Conservation (phyloP, 2,797 vertebrate species). For the Cichlasoma orientale region DNA sequence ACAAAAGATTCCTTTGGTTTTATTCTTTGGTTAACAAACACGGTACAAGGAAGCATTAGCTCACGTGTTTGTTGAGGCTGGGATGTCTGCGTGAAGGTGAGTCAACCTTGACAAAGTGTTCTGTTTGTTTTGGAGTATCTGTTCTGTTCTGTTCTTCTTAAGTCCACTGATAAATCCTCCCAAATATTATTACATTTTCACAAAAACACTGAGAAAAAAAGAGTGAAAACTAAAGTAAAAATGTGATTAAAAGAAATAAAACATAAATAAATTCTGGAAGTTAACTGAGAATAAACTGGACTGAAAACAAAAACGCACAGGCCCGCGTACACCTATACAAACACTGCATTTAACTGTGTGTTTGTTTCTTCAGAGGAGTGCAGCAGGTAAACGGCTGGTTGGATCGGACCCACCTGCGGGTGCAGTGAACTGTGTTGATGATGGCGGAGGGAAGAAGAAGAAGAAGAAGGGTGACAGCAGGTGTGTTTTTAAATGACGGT, state of each 20-base stretch:
- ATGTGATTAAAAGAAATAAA: neutral
- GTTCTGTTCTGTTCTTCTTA: neutral
- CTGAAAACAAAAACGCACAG: neutral
- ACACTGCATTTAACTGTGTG: neutral
- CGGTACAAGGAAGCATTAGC: neutral
- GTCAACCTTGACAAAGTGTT: neutral
- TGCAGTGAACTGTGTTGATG: neutral
- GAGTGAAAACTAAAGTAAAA: neutral
- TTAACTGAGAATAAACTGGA: neutral
- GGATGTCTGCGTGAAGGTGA: rapidly evolving
- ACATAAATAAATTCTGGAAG: neutral
- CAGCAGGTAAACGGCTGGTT: conserved; percentile 26
- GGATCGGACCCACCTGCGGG: neutral
- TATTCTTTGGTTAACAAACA: rapidly evolving
- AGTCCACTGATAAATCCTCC: neutral
- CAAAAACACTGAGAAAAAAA: neutral
- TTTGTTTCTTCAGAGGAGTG: conserved; percentile 45
- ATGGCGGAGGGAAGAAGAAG: conserved; percentile 25
- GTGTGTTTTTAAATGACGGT: conserved; percentile 25
- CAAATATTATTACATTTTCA: neutral
- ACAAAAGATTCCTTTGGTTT: neutral
- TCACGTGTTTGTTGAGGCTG: neutral
- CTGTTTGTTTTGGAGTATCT: neutral
- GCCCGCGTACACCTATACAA: neutral
- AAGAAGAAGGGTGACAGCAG: conserved; percentile 53